phyloP scores from a whole-genome alignment of 2,888 invertebrate genomes.

The Agrotis puta region DNA sequence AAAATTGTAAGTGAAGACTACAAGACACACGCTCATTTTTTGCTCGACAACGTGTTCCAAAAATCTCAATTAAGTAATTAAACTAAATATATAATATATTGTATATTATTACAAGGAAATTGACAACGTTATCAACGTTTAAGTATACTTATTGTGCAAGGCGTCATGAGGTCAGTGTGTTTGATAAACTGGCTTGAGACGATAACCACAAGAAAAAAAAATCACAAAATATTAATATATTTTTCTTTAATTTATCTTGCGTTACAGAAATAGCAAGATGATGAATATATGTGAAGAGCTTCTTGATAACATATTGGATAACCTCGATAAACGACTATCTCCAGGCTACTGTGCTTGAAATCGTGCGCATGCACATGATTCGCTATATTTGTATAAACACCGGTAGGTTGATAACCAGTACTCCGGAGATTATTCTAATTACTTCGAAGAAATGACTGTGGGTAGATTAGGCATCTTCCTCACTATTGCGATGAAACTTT shows the following conservation, averaged over 20 bases:
- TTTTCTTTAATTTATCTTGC: slow-evolving; percentile 77
- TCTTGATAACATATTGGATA: slow-evolving; percentile 70
- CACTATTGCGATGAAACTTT: background rate
- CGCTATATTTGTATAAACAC: slow-evolving; percentile 29
- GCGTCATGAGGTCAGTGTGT: slow-evolving; percentile 78
- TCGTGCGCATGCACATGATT: slow-evolving; percentile 36
- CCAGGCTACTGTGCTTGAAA: slow-evolving; percentile 30
- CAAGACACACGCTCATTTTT: accelerated
- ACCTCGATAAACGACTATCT: slow-evolving; percentile 63
- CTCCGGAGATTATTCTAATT: slow-evolving; percentile 17
- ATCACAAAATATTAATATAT: slow-evolving; percentile 75
- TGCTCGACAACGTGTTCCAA: background rate
- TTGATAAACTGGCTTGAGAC: slow-evolving; percentile 78
- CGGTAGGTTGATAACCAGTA: slow-evolving; percentile 27
- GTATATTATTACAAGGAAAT: slow-evolving; percentile 75
- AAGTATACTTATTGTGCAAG: slow-evolving; percentile 82
- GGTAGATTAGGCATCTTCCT: background rate
- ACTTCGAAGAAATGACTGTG: slow-evolving; percentile 19
- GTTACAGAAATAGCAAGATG: slow-evolving; percentile 71
- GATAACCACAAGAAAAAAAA: slow-evolving; percentile 81
- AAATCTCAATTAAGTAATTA: slow-evolving; percentile 41
- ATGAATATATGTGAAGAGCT: slow-evolving; percentile 50
- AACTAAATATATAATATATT: slow-evolving; percentile 28
- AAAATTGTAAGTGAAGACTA: background rate
- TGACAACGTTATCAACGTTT: slow-evolving; percentile 76